These are phyloP conservation scores for Drosophila ezoana DNA, from an alignment of 2,888 invertebrate genomes.

Conservation along the genomic window DNA sequence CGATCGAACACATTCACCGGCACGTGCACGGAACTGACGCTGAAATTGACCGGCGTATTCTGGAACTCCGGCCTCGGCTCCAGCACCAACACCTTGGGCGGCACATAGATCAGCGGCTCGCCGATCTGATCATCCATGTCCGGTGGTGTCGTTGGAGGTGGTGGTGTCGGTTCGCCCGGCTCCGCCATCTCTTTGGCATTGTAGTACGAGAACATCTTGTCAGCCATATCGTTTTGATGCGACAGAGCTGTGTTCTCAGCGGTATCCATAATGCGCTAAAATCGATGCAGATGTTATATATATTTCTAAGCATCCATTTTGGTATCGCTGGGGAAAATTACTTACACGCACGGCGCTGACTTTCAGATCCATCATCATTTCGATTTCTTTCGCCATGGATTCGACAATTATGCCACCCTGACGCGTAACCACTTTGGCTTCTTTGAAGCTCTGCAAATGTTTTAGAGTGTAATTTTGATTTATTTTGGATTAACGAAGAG, in stretches of 20 bases:
- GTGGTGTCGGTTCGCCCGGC: constrained; percentile 86
- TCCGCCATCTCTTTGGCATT: constrained; percentile 90
- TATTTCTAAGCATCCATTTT: too few species aligned
- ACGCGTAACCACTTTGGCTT: constrained; percentile 90
- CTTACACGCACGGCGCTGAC: constrained; percentile 93
- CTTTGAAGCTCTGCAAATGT: constrained; percentile 90
- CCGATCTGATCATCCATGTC: constrained; percentile 86
- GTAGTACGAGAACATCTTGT: constrained; percentile 88
- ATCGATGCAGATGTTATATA: neutral
- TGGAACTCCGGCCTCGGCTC: constrained; percentile 91
- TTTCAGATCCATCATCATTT: constrained; percentile 94
- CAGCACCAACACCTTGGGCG: constrained; percentile 88
- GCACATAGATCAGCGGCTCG: constrained; percentile 86
- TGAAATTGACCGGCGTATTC: constrained; percentile 90
- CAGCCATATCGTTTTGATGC: constrained; percentile 86
- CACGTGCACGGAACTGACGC: constrained; percentile 95
- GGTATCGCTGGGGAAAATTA: constrained; percentile 14
- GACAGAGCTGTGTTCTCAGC: constrained; percentile 93
- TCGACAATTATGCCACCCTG: constrained; percentile 92
- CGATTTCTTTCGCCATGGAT: constrained; percentile 93
- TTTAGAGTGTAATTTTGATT: too few species aligned
- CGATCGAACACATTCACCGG: constrained; percentile 98
- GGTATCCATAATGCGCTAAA: constrained; percentile 93
- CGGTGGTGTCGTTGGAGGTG: constrained; percentile 85
- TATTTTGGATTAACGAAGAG: too few species aligned